phyloP scores from a whole-genome alignment of 35 echinoderm and acorn worm species.

The Ophiothrix spiculata region DNA sequence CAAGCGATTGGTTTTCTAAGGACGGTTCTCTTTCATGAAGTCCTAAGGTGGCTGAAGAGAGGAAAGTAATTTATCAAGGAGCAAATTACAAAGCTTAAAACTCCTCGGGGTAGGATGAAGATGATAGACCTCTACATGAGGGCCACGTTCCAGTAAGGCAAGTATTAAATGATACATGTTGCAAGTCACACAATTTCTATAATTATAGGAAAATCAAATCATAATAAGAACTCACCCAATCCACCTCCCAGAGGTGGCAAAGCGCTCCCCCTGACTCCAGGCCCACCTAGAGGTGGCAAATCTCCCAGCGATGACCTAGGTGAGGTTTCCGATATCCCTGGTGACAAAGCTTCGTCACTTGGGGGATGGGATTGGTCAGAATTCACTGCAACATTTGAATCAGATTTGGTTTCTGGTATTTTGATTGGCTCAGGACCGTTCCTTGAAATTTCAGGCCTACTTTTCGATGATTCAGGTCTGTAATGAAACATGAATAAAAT shows the following conservation, averaged over 20 bases:
- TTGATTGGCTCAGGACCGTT: neutral
- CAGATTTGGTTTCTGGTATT: conserved; percentile 6
- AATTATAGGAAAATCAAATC: neutral
- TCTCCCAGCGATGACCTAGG: conserved; percentile 19
- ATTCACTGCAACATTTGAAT: neutral
- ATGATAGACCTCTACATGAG: too few species aligned
- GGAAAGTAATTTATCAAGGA: too few species aligned
- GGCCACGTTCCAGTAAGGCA: too few species aligned
- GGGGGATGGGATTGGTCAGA: conserved; percentile 3
- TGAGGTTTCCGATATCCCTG: neutral
- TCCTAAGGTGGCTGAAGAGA: too few species aligned
- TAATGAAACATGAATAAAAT: neutral
- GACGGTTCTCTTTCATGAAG: too few species aligned
- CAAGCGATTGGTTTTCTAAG: too few species aligned
- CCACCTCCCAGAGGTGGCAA: conserved; percentile 40
- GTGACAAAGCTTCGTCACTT: neutral
- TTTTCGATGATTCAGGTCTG: neutral
- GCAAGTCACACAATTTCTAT: neutral
- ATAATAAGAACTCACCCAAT: conserved; percentile 15
- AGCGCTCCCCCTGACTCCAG: conserved; percentile 35
- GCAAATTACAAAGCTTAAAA: neutral
- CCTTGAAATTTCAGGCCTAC: neutral
- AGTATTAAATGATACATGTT: neutral
- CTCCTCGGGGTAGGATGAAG: neutral
- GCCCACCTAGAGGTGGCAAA: conserved; percentile 41